Evolutionary conservation across 2,797 vertebrate genomes (phyloP), one percentile per base, ranked within the genome.

Genomic region (Propithecus deckenii): DNA sequence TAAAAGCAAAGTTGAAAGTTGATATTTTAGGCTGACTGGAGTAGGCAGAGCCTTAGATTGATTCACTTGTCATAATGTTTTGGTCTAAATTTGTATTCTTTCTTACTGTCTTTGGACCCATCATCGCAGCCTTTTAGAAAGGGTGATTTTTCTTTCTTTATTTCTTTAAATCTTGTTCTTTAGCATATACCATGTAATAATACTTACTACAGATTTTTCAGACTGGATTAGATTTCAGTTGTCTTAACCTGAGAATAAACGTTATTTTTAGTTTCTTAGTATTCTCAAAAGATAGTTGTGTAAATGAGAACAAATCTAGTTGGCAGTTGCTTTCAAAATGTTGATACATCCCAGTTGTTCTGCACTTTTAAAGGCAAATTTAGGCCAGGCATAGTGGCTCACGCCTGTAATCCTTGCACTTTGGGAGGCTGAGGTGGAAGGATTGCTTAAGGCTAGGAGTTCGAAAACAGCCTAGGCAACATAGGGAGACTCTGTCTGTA

Each of bases 1-100:
- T 94, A 85, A 96, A 95, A 97, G 74, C 76, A 94, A 65, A 96
- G 74, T 92, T 92, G 41, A 71, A 22, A 86, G 74, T 67, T 92
- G 63, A 14, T 89, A 76, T 81, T 83, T 80, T 80, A 92, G 25
- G 55, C 38, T 12, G 63, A 18, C 28, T 46, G 25, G 65, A 86
- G 30, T 91, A n/a, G 74, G 67, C 41, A 80, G 71, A 90, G 12
- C 5, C 35, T 74, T 72, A 63, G 25, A 88, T n/a, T 87, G 92
- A 46, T 63, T 85, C 13, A 46, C 48, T 87, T 84, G 25, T 94
- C 43, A 32, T 87, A 80, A 86, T 93, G n/a, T 84, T 89, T 96
- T 90, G 35, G 46, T 92, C 2, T 88, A 52, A 89, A 71, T 87
- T 76, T 81, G 46, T 94, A 23, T 65, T 59, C 72, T 75, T 89